Conservation (phyloP, 2,888 invertebrate genomes). For the Brachynemurus nebulosus region DNA sequence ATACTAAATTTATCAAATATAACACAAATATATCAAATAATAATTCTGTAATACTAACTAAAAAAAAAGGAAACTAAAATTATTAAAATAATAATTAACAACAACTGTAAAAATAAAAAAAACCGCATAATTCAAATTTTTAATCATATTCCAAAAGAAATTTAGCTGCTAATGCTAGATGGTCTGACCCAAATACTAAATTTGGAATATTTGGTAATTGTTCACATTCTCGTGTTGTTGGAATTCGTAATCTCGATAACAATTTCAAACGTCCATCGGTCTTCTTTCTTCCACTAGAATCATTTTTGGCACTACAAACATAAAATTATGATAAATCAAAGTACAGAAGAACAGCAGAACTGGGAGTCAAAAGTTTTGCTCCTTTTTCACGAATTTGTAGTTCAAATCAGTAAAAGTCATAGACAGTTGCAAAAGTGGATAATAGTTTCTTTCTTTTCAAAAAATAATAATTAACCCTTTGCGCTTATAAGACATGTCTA, state of each 20-base stretch:
- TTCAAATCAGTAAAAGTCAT: too few relatives aligned
- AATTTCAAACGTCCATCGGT: constrained; percentile 40
- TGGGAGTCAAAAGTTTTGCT: too few relatives aligned
- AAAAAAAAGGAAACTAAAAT: neutral
- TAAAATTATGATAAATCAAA: constrained; percentile 15
- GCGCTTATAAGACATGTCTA: too few relatives aligned
- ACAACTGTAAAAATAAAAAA: constrained; percentile 3
- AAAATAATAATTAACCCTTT: too few relatives aligned
- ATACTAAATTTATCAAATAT: too few relatives aligned
- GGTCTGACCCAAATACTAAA: constrained; percentile 61
- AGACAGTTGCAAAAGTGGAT: too few relatives aligned
- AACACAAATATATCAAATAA: neutral
- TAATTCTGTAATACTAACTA: neutral
- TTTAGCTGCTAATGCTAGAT: constrained; percentile 61
- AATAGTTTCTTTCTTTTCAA: too few relatives aligned
- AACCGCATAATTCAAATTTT: neutral
- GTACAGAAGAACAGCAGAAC: too few relatives aligned
- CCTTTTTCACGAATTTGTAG: too few relatives aligned
- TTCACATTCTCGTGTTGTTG: constrained; percentile 44
- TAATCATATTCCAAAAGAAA: constrained; percentile 45
- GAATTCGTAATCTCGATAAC: constrained; percentile 48
- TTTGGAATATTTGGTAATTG: constrained; percentile 57
- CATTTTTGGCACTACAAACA: constrained; percentile 21
- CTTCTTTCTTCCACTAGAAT: constrained; percentile 12
- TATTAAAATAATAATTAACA: neutral